These are phyloP conservation scores for Ondatra zibethicus DNA, from an alignment of 2,113 vertebrate species.

Conservation along the genomic window DNA sequence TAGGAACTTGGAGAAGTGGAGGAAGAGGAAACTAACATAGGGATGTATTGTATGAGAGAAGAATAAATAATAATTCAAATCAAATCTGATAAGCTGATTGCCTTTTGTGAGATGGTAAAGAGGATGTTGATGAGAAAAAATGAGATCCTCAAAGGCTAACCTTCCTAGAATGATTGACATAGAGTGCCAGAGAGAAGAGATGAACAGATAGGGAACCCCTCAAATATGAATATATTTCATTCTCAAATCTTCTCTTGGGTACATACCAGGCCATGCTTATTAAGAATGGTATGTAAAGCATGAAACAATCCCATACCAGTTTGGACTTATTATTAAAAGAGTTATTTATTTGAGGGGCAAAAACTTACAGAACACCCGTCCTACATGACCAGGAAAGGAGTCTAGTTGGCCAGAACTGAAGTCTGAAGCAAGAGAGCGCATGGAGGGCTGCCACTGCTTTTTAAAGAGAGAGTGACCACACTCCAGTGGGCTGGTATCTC, in stretches of 20 bases:
- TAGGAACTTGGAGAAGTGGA: neutral
- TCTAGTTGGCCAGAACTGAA: no score
- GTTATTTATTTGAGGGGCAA: no score
- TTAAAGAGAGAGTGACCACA: no score
- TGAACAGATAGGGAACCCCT: neutral
- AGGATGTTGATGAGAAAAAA: neutral
- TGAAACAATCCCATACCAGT: no score
- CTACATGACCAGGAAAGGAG: no score
- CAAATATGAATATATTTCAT: neutral
- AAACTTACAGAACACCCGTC: no score
- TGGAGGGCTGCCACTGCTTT: no score
- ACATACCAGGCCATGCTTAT: neutral
- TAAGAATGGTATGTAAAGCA: no score
- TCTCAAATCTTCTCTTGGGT: neutral
- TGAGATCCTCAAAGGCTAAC: neutral
- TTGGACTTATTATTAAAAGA: no score
- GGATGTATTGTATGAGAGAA: neutral
- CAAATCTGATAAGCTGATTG: neutral
- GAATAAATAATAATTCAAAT: neutral
- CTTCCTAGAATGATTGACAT: neutral
- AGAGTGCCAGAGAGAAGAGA: neutral
- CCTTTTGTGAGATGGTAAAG: neutral
- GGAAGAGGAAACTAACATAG: neutral
- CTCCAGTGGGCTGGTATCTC: no score
- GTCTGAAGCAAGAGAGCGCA: no score